Base-by-base conservation (phyloP, 2,888 invertebrate species). In the Chironomus riparius region DNA sequence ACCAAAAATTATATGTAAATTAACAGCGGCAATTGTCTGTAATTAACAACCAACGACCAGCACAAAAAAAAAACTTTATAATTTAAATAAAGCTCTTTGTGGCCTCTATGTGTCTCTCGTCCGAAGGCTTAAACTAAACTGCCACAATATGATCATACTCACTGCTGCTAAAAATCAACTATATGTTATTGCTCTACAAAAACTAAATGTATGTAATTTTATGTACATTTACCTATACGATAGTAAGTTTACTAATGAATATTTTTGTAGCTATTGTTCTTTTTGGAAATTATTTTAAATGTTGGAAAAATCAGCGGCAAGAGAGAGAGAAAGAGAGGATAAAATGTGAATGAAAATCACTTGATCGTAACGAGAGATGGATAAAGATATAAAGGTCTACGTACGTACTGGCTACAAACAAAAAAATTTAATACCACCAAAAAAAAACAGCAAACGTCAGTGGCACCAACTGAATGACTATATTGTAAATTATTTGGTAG, bases 361-460 rank as follows among this genome's bases (percentile, higher is more conserved):
- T 61, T 72, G 48, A 72, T 62, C 72, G 72, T 72, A 72, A 72
- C 72, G 72, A 72, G 50, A 61, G 15, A 38, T 21, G 15, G 48
- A 50, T 56, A 56, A 18, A 56, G 56, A 56, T 56, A 56, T 56
- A 18, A 56, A 56, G 18, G 10, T 56, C n/a, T 56, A 56, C 56
- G 56, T 56, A 56, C 18, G 56, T 56, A 18, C 18, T 56, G 56
- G 15, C 28, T 28, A 28, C 28, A 38, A 3, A 28, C 4, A 28
- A 28, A 28, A 28, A 28, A 28, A 28, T 4, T 28, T 28, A 28
- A 28, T 38, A 38, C 38, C 38, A 38, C 38, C 38, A 38, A 38
- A 38, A 38, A 38, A 38, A 38, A 38, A 38, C 38, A 38, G 10
- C 38, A 65, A 65, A 12, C 13, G 65, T 65, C 65, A 65, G 22